Evolutionary conservation across 1,140 invertebrate genomes (phyloP).

Genomic region (Oryctes rhinoceros): DNA sequence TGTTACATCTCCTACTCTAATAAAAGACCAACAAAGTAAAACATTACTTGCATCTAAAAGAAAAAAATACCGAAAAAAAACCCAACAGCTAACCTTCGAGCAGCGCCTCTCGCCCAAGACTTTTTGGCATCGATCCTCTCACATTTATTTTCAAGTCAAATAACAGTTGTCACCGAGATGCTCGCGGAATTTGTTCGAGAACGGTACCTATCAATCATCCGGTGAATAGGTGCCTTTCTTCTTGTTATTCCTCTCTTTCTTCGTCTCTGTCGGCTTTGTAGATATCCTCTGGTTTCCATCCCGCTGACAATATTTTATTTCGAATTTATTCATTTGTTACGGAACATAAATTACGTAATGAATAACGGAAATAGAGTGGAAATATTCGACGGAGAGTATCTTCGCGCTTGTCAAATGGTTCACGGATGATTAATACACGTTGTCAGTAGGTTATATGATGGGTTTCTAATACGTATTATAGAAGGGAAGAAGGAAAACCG

Average conservation of each 20-base stretch:
- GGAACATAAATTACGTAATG: conserved; percentile 15
- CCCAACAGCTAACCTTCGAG: too few species aligned
- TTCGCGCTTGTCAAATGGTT: background rate
- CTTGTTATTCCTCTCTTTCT: background rate
- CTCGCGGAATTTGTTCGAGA: conserved; percentile 5
- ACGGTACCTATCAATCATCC: conserved; percentile 17
- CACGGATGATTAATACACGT: conserved; percentile 3
- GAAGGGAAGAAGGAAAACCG: too few species aligned
- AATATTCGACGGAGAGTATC: background rate
- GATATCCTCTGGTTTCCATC: background rate
- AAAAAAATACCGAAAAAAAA: too few species aligned
- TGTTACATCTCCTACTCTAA: too few species aligned
- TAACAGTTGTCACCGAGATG: conserved; percentile 17
- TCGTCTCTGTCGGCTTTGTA: background rate
- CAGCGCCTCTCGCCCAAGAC: background rate
- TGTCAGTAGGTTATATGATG: background rate
- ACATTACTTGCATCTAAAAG: too few species aligned
- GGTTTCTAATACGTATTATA: too few species aligned
- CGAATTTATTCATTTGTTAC: conserved; percentile 9
- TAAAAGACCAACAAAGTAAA: too few species aligned
- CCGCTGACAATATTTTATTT: conserved; percentile 8
- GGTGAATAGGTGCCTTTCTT: conserved; percentile 8
- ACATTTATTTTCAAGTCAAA: conserved; percentile 11
- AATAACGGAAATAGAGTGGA: conserved; percentile 14
- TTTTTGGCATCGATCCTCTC: conserved; percentile 17